These are phyloP conservation scores for Tetramorium alpestre DNA, from an alignment of 1,140 invertebrate species.

Conservation along the genomic window DNA sequence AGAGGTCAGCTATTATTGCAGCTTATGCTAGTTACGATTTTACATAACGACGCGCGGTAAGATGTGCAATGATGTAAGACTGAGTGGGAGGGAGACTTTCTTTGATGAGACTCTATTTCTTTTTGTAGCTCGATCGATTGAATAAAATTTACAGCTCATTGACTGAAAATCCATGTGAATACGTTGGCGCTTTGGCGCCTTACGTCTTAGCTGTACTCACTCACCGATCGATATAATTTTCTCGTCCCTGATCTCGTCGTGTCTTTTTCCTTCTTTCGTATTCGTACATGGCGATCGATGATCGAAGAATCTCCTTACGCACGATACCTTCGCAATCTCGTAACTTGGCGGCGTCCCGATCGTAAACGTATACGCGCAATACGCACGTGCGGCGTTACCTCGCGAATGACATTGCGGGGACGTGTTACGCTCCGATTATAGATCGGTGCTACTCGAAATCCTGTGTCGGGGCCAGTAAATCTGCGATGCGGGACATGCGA, in stretches of 20 bases:
- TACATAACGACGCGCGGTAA: not conserved
- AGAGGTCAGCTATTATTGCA: conserved; percentile 13
- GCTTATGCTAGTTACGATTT: not conserved
- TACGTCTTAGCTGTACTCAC: not conserved
- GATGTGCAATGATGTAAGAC: not conserved
- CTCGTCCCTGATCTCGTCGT: not conserved
- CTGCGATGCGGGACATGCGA: conserved; percentile 18
- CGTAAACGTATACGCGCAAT: conserved; percentile 8
- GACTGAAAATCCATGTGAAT: not conserved
- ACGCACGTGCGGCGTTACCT: conserved; percentile 27
- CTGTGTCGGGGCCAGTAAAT: conserved; percentile 4
- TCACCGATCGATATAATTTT: not conserved
- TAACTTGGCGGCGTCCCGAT: not conserved
- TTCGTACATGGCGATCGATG: not conserved
- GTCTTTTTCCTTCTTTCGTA: not conserved
- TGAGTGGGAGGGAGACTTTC: not conserved
- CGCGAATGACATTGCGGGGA: conserved; percentile 37
- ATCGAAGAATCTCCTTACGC: not conserved
- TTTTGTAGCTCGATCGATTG: not conserved
- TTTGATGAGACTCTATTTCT: not conserved
- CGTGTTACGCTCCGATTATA: conserved; percentile 18
- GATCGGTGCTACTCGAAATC: conserved; percentile 28
- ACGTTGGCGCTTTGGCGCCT: not conserved
- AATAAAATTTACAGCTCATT: conserved; percentile 5
- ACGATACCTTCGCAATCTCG: not conserved